These are phyloP conservation scores for Aphidius gifuensis DNA, from an alignment of 1,140 invertebrate species.

Conservation along the genomic window DNA sequence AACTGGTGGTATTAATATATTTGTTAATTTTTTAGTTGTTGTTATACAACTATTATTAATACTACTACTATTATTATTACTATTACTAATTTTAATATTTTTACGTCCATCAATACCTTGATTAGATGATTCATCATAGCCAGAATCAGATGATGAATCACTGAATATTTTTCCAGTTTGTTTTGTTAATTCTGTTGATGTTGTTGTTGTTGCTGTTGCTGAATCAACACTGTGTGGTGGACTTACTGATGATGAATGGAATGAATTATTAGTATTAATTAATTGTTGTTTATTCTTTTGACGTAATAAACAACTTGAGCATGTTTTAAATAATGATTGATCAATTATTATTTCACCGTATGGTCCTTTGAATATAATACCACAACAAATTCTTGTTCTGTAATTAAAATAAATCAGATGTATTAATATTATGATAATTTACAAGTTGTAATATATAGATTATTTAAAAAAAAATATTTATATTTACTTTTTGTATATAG, in stretches of 20 bases:
- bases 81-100: conserved; percentile 35
- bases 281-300: conserved; percentile 27
- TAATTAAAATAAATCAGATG: conserved; percentile 28
- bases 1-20: conserved; percentile 30
- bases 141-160: conserved; percentile 63
- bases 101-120: conserved; percentile 49
- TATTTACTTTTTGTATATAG: conserved; percentile 24
- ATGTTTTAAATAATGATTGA: conserved; percentile 62
- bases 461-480: conserved; percentile 60
- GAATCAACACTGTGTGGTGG: conserved; percentile 48
- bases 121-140: conserved; percentile 64
- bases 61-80: conserved; percentile 28
- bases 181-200: conserved; percentile 32
- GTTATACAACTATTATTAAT: conserved; percentile 11
- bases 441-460: background rate
- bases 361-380: conserved; percentile 67
- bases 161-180: conserved; percentile 54
- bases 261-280: conserved; percentile 34
- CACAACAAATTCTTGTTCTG: conserved; percentile 72
- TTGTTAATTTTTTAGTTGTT: conserved; percentile 8
- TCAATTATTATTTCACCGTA: conserved; percentile 67
- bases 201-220: conserved; percentile 18
- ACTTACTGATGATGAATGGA: conserved; percentile 47
- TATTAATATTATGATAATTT: background rate
- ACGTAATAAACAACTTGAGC: conserved; percentile 49